Conservation (phyloP, 2,888 invertebrate species). For the Macropis europaea region DNA sequence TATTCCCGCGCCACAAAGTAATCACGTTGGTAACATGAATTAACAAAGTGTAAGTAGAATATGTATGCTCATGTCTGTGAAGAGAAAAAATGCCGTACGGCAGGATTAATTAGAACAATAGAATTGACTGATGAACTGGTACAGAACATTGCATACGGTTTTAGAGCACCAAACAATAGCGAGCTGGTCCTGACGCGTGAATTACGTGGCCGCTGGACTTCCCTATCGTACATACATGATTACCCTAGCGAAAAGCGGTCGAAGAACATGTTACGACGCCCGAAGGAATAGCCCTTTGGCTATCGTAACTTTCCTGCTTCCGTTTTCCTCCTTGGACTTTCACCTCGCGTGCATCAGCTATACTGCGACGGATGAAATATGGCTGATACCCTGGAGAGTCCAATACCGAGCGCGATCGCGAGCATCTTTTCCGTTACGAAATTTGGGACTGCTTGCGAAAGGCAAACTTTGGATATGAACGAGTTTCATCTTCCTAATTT, state of each 20-base stretch:
- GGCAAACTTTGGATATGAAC: neutral
- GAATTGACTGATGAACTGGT: neutral
- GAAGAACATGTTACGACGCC: slow-evolving; percentile 38
- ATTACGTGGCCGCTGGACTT: slow-evolving; percentile 8
- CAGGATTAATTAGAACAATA: neutral
- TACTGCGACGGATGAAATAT: slow-evolving; percentile 55
- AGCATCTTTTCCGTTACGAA: slow-evolving; percentile 8
- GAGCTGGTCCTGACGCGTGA: slow-evolving; percentile 4
- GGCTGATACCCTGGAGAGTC: slow-evolving; percentile 28
- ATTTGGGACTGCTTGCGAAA: neutral
- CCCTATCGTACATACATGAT: slow-evolving; percentile 43
- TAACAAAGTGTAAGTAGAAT: no score
- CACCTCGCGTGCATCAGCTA: slow-evolving; percentile 29
- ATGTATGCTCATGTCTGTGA: no score
- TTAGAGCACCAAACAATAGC: neutral
- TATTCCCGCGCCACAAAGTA: no score
- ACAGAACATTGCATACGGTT: neutral
- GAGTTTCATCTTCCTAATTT: neutral
- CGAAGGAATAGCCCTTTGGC: slow-evolving; percentile 54
- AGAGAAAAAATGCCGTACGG: neutral
- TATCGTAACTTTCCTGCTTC: slow-evolving; percentile 38
- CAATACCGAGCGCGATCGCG: slow-evolving; percentile 13
- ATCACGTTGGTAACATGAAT: no score
- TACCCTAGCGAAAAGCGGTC: slow-evolving; percentile 33
- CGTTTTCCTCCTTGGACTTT: slow-evolving; percentile 24